Evolutionary conservation across 2,797 vertebrate species (phyloP).

Genomic region (Oophaga sylvatica): DNA sequence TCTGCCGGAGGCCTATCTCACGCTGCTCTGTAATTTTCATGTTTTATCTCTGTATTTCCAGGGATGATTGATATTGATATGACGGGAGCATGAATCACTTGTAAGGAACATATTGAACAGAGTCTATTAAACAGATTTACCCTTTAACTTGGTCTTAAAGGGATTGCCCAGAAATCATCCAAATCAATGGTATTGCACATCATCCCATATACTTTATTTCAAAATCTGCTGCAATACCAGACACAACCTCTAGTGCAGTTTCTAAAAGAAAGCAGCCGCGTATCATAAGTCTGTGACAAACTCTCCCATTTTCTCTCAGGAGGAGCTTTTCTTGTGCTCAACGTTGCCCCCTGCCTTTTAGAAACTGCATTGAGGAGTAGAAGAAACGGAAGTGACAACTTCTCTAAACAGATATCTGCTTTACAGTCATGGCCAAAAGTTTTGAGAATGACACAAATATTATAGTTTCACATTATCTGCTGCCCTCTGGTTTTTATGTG

Average conservation of each 20-base stretch:
- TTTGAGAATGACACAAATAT: too few relatives aligned
- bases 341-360: neutral
- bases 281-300: neutral
- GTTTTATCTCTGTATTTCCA: neutral
- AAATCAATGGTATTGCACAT: too few relatives aligned
- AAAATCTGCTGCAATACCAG: too few relatives aligned
- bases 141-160: neutral
- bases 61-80: constrained; percentile 1
- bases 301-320: neutral
- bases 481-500: too few relatives aligned
- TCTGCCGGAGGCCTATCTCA: neutral
- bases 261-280: neutral
- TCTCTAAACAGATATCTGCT: neutral
- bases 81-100: neutral
- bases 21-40: neutral
- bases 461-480: too few relatives aligned
- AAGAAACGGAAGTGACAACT: neutral
- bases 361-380: neutral
- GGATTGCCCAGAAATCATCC: neutral
- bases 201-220: too few relatives aligned
- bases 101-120: neutral
- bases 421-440: too few relatives aligned
- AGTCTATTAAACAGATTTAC: neutral
- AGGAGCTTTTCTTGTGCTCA: neutral
- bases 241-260: too few relatives aligned